Evolutionary conservation across 1,140 invertebrate species (phyloP).

Genomic region (Heliconius himera): DNA sequence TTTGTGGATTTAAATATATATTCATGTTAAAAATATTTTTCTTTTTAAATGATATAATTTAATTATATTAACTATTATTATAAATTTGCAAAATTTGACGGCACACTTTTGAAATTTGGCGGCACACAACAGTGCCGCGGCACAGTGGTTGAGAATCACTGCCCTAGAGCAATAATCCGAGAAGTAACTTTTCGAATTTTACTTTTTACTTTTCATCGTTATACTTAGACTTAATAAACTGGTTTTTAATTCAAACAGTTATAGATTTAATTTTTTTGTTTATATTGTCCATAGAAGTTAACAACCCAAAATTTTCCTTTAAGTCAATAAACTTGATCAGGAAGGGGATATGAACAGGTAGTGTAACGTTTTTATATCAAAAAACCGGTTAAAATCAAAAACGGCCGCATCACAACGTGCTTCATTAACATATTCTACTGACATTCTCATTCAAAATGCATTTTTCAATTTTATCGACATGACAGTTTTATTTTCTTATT

Average conservation of each 20-base stretch:
- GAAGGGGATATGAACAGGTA: background rate
- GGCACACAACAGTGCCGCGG: too few species aligned
- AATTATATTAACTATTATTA: too few species aligned
- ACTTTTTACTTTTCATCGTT: background rate
- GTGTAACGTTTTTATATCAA: background rate
- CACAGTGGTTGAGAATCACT: too few species aligned
- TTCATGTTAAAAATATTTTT: too few species aligned
- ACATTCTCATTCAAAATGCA: background rate
- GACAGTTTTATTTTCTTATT: too few species aligned
- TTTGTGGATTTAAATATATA: too few species aligned
- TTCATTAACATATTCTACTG: background rate
- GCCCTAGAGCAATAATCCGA: too few species aligned
- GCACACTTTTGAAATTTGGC: too few species aligned
- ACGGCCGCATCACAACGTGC: background rate
- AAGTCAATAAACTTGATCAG: constrained; percentile 1
- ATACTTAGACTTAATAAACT: background rate
- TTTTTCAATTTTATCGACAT: background rate
- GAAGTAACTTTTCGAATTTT: background rate
- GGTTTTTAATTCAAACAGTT: background rate
- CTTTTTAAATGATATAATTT: too few species aligned
- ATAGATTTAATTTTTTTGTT: background rate
- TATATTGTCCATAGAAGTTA: background rate
- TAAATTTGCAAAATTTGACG: too few species aligned
- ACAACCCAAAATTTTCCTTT: background rate
- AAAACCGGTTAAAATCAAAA: constrained; percentile 7